Conservation (phyloP, 1,140 invertebrate genomes). For the Dryas iulia region DNA sequence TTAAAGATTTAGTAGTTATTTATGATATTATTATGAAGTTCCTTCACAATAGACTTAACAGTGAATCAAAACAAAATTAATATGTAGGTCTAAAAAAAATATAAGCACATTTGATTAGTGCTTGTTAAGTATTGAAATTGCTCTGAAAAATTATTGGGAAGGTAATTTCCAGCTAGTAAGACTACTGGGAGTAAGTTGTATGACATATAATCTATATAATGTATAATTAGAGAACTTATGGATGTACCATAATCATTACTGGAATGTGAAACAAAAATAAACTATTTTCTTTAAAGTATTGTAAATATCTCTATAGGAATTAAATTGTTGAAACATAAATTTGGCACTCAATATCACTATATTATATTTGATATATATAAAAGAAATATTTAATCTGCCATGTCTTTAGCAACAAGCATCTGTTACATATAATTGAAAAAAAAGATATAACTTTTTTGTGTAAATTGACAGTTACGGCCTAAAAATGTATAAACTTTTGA, state of each 20-base stretch:
- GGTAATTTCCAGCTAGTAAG: no score
- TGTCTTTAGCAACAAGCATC: no score
- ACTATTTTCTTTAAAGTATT: not conserved
- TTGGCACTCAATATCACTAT: constrained; percentile 26
- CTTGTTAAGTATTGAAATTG: no score
- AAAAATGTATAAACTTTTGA: not conserved
- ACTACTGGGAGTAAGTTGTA: no score
- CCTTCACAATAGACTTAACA: no score
- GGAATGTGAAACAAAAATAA: not conserved
- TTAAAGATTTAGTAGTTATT: no score
- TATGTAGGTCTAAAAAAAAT: no score
- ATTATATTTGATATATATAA: not conserved
- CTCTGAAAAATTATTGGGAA: no score
- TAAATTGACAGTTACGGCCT: not conserved
- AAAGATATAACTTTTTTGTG: not conserved
- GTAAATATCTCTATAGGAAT: not conserved
- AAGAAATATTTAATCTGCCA: no score
- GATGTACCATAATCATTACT: not conserved
- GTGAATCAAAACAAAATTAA: no score
- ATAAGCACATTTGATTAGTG: no score
- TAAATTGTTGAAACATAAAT: constrained; percentile 5
- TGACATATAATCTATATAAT: not conserved
- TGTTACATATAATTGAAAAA: not conserved
- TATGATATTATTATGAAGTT: no score
- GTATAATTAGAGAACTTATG: not conserved